phyloP scores from a whole-genome alignment of 2,888 invertebrate species.

The Galerucella nymphaeae region DNA sequence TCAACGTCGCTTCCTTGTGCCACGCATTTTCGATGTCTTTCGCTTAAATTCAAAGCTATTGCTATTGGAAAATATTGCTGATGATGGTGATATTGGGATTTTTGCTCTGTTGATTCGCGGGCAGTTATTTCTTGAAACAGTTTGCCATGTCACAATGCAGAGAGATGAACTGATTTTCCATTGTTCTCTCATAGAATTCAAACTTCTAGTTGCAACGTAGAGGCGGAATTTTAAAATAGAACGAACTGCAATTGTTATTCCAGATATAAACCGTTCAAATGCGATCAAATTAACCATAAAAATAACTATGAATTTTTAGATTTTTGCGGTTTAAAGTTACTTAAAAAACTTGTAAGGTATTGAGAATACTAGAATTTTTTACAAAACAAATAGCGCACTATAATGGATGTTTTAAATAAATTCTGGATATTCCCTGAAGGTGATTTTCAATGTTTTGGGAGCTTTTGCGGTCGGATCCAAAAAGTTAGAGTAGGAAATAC shows the following conservation, averaged over 20 bases:
- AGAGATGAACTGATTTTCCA: slow-evolving; percentile 34
- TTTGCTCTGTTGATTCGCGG: slow-evolving; percentile 38
- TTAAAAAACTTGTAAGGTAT: no score
- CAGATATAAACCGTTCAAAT: slow-evolving; percentile 1
- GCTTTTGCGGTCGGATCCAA: no score
- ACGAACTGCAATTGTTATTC: slow-evolving; percentile 14
- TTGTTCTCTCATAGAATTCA: slow-evolving; percentile 28
- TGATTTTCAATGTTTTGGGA: no score
- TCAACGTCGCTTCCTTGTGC: slow-evolving; percentile 32
- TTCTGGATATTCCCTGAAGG: no score
- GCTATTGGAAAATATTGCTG: slow-evolving; percentile 37
- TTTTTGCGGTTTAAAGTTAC: background rate
- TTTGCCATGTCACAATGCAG: slow-evolving; percentile 15
- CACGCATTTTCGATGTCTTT: slow-evolving; percentile 38
- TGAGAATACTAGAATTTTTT: no score
- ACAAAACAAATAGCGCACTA: no score
- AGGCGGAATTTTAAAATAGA: slow-evolving; percentile 29
- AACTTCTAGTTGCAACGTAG: slow-evolving; percentile 1
- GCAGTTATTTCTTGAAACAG: slow-evolving; percentile 31
- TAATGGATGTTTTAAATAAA: no score
- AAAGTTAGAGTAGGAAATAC: no score
- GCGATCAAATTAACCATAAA: slow-evolving; percentile 1
- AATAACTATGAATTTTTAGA: background rate
- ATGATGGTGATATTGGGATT: slow-evolving; percentile 32
- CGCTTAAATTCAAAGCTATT: slow-evolving; percentile 35